Base-by-base conservation (phyloP, 2,888 invertebrate species). In the Perizoma flavofasciatum region DNA sequence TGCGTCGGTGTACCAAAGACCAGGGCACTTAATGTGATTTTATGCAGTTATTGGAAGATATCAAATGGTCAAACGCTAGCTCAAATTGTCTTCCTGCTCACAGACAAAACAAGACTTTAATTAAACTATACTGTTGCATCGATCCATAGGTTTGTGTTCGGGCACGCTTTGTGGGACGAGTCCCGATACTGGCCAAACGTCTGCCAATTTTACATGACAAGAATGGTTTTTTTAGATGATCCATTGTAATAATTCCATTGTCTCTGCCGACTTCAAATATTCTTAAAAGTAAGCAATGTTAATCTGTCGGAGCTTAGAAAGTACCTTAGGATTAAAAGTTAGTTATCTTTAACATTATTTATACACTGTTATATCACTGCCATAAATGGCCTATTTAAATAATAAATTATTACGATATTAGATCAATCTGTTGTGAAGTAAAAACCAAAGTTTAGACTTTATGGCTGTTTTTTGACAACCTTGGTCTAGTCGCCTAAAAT, bases 371-470 rank as follows among this genome's bases (percentile, higher is more conserved):
- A 57, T 39, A 11, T 49, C 86, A 87, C 88, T 86, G 88, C 88
- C 89, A 80, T 63, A 68, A 77, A 82, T 77, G 86, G 88, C 87
- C 85, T 89, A 83, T 80, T 80, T 79, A 80, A 78, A 74, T 71
- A 66, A 69, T 66, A 56, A 59, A 64, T 70, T 68, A 72, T 70
- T 72, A 72, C 68, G 61, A 70, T 70, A 71, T 73, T 72, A 67
- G 67, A 72, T 68, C 71, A 63, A 75, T 75, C 77, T 82, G 83
- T 86, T 86, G 85, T 85, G 79, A 82, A 72, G 75, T 70, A 65
- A 74, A 77, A 87, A 89, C 91, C 89, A 91, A 91, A 89, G 89
- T 87, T 78, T 79, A 78, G 81, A 83, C 78, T 72, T 77, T 41
- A 81, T 77, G 85, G 83, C 75, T 83, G 86, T 87, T 86, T 82